A percentile compares a stretch with the other conserved stretches of the same genome.
phyloP scores from a whole-genome alignment of 2,113 vertebrate genomes.

The Neotoma lepida region DNA sequence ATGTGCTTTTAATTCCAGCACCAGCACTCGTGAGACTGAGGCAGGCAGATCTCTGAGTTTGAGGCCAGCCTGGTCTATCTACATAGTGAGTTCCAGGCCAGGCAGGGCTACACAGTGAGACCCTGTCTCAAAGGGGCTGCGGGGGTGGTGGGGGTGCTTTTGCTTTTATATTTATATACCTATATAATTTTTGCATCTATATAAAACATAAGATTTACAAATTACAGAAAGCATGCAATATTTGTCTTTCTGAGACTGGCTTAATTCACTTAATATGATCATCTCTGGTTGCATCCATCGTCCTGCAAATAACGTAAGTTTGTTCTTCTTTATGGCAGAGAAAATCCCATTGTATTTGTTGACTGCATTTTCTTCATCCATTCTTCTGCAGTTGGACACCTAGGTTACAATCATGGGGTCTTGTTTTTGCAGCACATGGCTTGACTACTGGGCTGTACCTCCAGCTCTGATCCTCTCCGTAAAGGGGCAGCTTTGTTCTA shows the following conservation, averaged over 20 bases:
- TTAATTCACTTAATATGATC: background rate
- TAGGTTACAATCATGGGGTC: background rate
- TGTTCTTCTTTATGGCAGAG: background rate
- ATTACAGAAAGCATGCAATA: background rate
- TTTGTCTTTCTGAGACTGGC: background rate
- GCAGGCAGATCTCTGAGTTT: background rate
- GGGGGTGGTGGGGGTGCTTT: background rate
- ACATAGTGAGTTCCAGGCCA: background rate
- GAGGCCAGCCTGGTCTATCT: background rate
- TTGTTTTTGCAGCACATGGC: too few relatives aligned
- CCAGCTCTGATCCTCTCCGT: background rate
- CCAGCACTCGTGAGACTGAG: background rate
- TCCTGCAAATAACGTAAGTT: background rate
- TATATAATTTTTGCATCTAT: background rate
- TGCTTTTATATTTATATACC: too few relatives aligned
- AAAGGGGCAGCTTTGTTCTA: background rate
- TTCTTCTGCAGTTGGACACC: too few relatives aligned
- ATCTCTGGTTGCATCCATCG: background rate
- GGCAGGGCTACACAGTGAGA: background rate
- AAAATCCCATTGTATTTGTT: background rate
- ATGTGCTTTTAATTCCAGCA: background rate
- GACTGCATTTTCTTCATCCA: background rate
- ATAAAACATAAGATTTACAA: background rate
- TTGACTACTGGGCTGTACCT: background rate
- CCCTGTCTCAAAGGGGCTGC: background rate